Base-by-base conservation (phyloP, 1,140 invertebrate genomes). In the Trypoxylus dichotomus region DNA sequence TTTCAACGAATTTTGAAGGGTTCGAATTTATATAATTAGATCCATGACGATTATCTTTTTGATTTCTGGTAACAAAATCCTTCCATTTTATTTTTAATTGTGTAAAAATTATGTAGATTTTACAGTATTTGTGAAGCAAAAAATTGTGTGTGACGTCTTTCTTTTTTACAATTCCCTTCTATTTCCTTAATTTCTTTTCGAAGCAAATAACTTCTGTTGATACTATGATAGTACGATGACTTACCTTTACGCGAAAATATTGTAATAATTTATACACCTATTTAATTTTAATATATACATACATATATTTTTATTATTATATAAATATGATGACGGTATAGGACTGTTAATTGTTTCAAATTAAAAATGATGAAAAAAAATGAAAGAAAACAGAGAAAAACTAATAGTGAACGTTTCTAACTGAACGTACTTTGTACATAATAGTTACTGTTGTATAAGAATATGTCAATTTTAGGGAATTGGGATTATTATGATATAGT, bases 381-480 rank as follows among this genome's bases (percentile, higher is more conserved):
- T 74, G 37, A 75, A 32, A 21, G 74, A 75, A 68, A 68, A 68
- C 13, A 27, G 60, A 68, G 27, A 68, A 68, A 68, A 68, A 68
- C 19, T 54, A 15, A 74, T 74, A 74, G 72, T 42, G 37, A 75
- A 32, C 72, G 74, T 78, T 78, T 78, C 58, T 78, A 78, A 75
- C 37, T 76, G 75, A 80, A 78, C 79, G 76, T 77, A 81, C 79
- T 77, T 80, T 84, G 83, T 84, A 84, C 79, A 84, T 85, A 84
- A 83, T 85, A 85, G 83, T 83, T 83, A 85, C 80, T 85, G 84
- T 85, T 85, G 83, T 85, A 80, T 79, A 85, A 83, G 81, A 84
- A 83, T 84, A 85, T 85, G 84, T 85, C 84, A 85, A 85, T 85
- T 85, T 85, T 85, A 85, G 84, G 84, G 84, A 85, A 85, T 84